phyloP scores from a whole-genome alignment of 30 jellyfish, hydroid and myxozoan species.

The Turritopsis rubra region DNA sequence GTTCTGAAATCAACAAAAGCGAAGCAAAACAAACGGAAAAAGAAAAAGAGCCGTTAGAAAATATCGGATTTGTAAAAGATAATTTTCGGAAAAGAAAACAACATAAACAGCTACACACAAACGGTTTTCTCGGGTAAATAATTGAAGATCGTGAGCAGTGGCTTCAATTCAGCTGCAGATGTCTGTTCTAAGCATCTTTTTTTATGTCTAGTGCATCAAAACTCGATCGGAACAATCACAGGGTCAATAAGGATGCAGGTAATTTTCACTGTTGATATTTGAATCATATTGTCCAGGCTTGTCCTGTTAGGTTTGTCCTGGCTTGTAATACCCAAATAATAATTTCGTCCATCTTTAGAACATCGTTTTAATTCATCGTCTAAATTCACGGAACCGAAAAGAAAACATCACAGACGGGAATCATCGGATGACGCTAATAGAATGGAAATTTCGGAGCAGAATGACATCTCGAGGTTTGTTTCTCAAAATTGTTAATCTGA shows the following conservation, averaged over 20 bases:
- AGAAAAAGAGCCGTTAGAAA: background rate
- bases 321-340: no score
- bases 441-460: background rate
- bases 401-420: background rate
- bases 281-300: no score
- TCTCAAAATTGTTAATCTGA: no score
- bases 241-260: background rate
- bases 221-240: background rate
- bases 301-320: no score
- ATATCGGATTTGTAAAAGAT: background rate
- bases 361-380: background rate
- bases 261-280: no score
- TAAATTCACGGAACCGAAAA: background rate
- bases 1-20: background rate
- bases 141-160: no score
- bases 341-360: background rate
- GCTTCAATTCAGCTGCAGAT: no score
- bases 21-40: no score
- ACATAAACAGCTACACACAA: no score
- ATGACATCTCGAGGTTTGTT: background rate
- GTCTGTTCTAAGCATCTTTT: no score
- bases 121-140: no score
- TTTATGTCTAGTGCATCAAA: background rate
- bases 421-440: background rate
- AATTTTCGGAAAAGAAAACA: background rate